These are phyloP conservation scores for Cynopterus sphinx DNA, from an alignment of 2,797 vertebrate species.

Conservation along the genomic window DNA sequence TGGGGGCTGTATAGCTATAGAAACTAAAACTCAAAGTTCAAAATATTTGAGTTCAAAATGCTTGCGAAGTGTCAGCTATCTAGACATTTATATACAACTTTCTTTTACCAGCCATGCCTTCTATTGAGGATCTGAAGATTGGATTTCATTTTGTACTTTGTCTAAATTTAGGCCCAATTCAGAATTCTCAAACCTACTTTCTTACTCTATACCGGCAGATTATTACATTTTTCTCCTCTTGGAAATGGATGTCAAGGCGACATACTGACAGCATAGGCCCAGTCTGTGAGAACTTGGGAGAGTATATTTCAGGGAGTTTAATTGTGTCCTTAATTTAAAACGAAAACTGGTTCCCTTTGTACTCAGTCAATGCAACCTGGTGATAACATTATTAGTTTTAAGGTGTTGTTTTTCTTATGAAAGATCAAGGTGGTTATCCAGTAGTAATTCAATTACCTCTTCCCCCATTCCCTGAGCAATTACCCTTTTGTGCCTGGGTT, in stretches of 20 bases:
- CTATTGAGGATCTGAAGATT: not conserved
- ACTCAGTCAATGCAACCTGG: not conserved
- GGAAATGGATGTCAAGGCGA: not conserved
- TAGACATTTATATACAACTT: not conserved
- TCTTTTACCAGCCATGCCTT: not conserved
- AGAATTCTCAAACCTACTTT: not conserved
- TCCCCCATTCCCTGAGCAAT: not conserved
- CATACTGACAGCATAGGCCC: not conserved
- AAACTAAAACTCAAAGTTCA: not conserved
- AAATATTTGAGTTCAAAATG: not conserved
- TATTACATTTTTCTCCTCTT: not conserved
- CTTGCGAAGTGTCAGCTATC: not conserved
- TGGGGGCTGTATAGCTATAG: not conserved
- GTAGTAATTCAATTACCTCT: not conserved
- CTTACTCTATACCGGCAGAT: not conserved
- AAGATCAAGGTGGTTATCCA: not conserved
- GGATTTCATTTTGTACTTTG: not conserved
- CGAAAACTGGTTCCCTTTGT: not conserved
- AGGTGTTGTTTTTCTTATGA: not conserved
- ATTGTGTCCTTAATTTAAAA: constrained; percentile 38
- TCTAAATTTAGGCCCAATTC: not conserved
- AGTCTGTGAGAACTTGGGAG: not conserved
- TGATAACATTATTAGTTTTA: not conserved
- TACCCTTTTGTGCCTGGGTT: not conserved
- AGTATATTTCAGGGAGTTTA: constrained; percentile 35